Evolutionary conservation across 2,113 vertebrate genomes (phyloP).

Genomic region (Aegotheles bennettii): DNA sequence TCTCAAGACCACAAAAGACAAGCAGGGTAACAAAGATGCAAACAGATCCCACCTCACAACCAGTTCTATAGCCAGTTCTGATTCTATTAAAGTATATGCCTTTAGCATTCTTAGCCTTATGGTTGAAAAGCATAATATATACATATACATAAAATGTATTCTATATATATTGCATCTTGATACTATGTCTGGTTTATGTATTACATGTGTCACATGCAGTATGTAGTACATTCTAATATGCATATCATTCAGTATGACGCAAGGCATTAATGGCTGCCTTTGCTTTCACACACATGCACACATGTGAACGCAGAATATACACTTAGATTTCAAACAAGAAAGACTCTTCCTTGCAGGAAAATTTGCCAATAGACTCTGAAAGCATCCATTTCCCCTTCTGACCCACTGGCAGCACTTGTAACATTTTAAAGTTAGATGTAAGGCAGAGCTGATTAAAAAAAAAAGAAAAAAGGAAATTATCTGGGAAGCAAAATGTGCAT

Average conservation of each 20-base stretch:
- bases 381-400: background rate
- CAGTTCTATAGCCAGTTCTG: background rate
- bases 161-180: background rate
- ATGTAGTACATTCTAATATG: background rate
- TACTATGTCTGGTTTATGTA: background rate
- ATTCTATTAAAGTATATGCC: background rate
- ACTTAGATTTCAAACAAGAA: background rate
- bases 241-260: background rate
- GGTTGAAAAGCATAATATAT: background rate
- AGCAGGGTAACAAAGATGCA: background rate
- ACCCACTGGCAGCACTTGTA: background rate
- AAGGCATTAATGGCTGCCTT: background rate
- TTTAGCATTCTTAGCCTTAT: background rate
- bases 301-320: background rate
- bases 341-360: background rate
- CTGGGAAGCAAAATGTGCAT: background rate
- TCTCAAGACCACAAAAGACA: background rate
- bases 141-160: background rate
- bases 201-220: slow-evolving; percentile 29
- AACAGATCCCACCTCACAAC: background rate
- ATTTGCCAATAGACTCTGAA: background rate
- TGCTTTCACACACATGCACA: background rate
- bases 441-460: background rate
- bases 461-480: background rate
- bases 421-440: background rate